phyloP scores from a whole-genome alignment of 2,113 vertebrate genomes.

The Hymenochirus boettgeri region DNA sequence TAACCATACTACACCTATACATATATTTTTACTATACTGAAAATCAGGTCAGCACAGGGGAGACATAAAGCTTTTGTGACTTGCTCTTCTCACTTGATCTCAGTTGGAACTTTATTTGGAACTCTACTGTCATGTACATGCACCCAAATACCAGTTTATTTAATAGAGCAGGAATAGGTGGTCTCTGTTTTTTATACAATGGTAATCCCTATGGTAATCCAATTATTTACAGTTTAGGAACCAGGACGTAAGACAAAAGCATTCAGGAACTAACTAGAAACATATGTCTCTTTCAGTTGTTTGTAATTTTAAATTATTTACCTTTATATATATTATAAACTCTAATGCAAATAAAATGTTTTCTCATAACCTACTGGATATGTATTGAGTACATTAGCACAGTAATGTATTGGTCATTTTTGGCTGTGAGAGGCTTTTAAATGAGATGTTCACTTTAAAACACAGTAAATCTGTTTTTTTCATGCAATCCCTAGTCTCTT shows the following conservation, averaged over 20 bases:
- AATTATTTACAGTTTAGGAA: background rate
- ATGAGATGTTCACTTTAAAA: too few species aligned
- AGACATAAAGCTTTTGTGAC: constrained; percentile 18
- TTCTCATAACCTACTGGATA: too few species aligned
- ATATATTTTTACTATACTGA: constrained; percentile 6
- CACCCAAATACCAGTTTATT: background rate
- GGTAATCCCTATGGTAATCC: background rate
- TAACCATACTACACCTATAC: background rate
- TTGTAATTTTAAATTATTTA: too few species aligned
- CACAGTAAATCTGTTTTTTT: too few species aligned
- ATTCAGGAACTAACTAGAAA: too few species aligned
- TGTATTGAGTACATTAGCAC: too few species aligned
- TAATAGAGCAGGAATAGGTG: constrained; percentile 4
- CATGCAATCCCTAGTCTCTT: too few species aligned
- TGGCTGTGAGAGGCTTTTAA: too few species aligned
- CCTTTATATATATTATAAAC: too few species aligned
- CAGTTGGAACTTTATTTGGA: background rate
- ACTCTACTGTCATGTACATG: constrained; percentile 22
- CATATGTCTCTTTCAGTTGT: too few species aligned
- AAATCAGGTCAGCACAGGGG: constrained; percentile 4
- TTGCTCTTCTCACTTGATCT: constrained; percentile 6
- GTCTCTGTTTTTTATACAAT: constrained; percentile 6
- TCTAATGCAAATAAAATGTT: too few species aligned
- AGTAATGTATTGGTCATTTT: too few species aligned
- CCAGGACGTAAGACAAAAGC: background rate